Evolutionary conservation across 2,888 invertebrate species (phyloP).

Genomic region (Lasioglossum villosulum): DNA sequence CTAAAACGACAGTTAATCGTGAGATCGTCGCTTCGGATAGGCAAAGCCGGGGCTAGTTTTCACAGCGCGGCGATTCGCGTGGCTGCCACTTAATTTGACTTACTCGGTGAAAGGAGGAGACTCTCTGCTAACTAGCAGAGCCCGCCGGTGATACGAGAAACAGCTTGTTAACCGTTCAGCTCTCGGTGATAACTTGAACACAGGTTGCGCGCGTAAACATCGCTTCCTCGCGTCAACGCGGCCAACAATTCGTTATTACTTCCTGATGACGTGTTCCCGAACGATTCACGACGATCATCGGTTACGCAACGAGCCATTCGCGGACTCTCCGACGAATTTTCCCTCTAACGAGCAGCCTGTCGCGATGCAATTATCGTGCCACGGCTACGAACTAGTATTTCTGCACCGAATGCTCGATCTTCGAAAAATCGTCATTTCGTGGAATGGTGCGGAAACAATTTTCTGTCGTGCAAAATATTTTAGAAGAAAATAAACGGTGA

Average conservation of each 20-base stretch:
- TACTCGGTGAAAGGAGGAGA: conserved; percentile 13
- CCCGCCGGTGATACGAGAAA: background rate
- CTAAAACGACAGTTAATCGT: background rate
- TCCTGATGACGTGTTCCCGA: background rate
- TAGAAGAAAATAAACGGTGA: too few relatives aligned
- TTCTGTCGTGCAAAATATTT: too few relatives aligned
- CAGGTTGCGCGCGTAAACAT: conserved; percentile 18
- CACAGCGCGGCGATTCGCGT: background rate
- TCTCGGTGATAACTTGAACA: conserved; percentile 7
- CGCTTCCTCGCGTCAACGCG: conserved; percentile 44
- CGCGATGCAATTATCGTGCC: background rate
- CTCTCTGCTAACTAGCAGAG: conserved; percentile 15
- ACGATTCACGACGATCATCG: background rate
- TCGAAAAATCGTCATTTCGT: background rate
- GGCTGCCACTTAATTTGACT: conserved; percentile 13
- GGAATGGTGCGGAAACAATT: too few relatives aligned
- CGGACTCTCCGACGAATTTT: background rate
- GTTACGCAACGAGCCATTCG: background rate
- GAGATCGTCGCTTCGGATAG: background rate
- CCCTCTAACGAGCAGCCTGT: background rate
- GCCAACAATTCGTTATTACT: conserved; percentile 48
- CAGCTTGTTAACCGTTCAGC: conserved; percentile 19
- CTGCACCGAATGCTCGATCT: background rate
- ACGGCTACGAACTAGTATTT: background rate
- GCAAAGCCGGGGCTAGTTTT: background rate